phyloP scores from a whole-genome alignment of 2,888 invertebrate genomes.

The Cheilosia pagana region DNA sequence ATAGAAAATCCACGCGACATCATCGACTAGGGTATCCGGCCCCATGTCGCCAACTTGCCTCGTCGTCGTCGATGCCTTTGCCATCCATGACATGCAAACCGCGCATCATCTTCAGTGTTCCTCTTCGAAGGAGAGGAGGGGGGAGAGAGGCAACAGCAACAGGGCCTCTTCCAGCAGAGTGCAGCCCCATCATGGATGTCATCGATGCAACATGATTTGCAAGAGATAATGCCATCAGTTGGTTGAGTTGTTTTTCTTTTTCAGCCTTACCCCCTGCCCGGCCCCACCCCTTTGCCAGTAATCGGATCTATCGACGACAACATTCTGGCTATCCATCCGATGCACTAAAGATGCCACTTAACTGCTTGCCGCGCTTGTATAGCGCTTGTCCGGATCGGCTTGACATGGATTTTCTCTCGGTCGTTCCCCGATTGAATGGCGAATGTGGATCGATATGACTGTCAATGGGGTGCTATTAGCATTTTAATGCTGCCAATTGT shows the following conservation, averaged over 20 bases:
- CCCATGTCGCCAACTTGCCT: constrained; percentile 42
- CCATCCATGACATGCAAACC: constrained; percentile 68
- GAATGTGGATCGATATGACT: constrained; percentile 73
- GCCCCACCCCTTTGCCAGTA: constrained; percentile 22
- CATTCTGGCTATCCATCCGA: constrained; percentile 50
- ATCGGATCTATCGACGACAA: constrained; percentile 61
- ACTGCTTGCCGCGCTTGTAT: constrained; percentile 45
- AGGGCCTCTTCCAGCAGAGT: not conserved
- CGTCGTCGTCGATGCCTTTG: constrained; percentile 4
- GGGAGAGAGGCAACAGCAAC: not conserved
- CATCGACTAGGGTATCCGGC: constrained; percentile 40
- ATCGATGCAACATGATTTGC: constrained; percentile 71
- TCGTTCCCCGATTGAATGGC: constrained; percentile 54
- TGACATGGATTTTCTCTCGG: constrained; percentile 64
- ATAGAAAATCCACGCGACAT: constrained; percentile 75
- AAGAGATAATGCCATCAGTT: constrained; percentile 64
- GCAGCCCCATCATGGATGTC: constrained; percentile 61
- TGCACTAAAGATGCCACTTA: constrained; percentile 68
- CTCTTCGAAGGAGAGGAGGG: not conserved
- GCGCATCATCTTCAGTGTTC: constrained; percentile 65
- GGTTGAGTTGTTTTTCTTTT: constrained; percentile 24
- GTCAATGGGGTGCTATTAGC: constrained; percentile 73
- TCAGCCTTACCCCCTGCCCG: not conserved
- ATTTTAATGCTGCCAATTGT: constrained; percentile 75
- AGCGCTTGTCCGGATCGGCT: constrained; percentile 38